Evolutionary conservation across 1,140 invertebrate species (phyloP), one percentile per base, ranked within the genome.

Genomic region (Drosophila aff.): DNA sequence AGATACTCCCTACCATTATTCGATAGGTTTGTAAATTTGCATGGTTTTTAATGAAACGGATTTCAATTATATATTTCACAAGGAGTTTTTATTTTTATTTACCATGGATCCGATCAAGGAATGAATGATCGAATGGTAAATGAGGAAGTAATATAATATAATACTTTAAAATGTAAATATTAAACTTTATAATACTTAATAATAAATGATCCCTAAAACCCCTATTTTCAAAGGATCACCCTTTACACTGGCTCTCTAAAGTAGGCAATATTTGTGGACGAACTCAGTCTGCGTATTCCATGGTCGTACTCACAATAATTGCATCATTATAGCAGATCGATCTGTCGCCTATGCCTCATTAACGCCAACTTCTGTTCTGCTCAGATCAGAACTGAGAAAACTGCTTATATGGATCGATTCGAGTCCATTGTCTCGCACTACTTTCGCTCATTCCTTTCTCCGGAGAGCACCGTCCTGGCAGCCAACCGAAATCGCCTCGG

Each of bases 381-480:
- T 63, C 38, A 31, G 31, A n/a, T n/a, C 43, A 43, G 62, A 72
- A 72, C 50, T 64, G 44, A 47, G 69, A 84, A 90, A 90, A 90
- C 85, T 52, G 84, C 84, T 85, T 89, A 89, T 89, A 90, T 89
- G 84, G 84, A 85, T 85, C 81, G 84, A 90, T 90, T 73, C 85
- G 63, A 62, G 49, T 69, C 69, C 55, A 79, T 67, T 82, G 76
- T 53, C 67, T 76, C 49, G 53, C 64, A 59, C 38, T 28, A 52
- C 49, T 71, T 71, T 72, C 61, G 47, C 62, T 55, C 49, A 63
- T 41, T 64, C 76, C 61, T 60, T 63, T 50, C 53, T 64, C 36
- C 50, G 52, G 52, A 55, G 47, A 44, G 59, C 74, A 46, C 61
- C 78, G 71, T 57, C 78, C 44, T 64, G 67, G 65, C 43, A 67